phyloP scores from a whole-genome alignment of 2,888 invertebrate species.

The Hyppa rectilinea region DNA sequence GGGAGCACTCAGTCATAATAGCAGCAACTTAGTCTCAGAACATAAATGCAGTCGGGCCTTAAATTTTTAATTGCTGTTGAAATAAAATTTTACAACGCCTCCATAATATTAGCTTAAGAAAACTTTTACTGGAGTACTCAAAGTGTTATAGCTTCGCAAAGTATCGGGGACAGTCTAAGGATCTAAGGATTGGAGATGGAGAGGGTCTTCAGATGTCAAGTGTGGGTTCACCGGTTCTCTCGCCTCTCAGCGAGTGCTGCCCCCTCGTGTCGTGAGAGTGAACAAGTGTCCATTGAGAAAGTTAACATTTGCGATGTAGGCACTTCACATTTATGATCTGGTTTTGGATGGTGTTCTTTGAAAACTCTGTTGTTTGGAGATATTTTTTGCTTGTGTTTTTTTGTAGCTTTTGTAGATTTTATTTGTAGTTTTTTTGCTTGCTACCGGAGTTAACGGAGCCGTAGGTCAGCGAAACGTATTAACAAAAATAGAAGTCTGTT shows the following conservation, averaged over 20 bases:
- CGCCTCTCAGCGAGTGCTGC: conserved; percentile 41
- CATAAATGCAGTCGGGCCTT: conserved; percentile 45
- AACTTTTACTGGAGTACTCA: conserved; percentile 42
- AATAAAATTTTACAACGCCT: conserved; percentile 44
- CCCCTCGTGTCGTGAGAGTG: conserved; percentile 64
- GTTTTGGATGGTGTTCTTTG: conserved; percentile 36
- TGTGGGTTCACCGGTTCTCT: conserved; percentile 52
- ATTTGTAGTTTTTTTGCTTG: too few relatives aligned
- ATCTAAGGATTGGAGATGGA: conserved; percentile 41
- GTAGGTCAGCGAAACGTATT: too few relatives aligned
- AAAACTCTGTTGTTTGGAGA: conserved; percentile 15
- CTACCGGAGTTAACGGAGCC: too few relatives aligned
- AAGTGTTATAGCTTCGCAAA: conserved; percentile 43
- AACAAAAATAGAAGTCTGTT: too few relatives aligned
- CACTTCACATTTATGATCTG: conserved; percentile 58
- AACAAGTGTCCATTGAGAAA: conserved; percentile 68
- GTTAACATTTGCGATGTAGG: conserved; percentile 65
- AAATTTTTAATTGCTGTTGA: conserved; percentile 38
- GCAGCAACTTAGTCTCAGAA: conserved; percentile 30
- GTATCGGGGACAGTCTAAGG: conserved; percentile 60
- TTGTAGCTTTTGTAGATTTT: too few relatives aligned
- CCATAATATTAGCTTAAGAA: conserved; percentile 55
- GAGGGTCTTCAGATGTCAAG: conserved; percentile 55
- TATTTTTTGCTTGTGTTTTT: conserved; percentile 12
- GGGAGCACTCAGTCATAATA: conserved; percentile 18